Evolutionary conservation across 2,888 invertebrate species (phyloP), one percentile per base, ranked within the genome.

Genomic region (Didymodactylos carnosus): DNA sequence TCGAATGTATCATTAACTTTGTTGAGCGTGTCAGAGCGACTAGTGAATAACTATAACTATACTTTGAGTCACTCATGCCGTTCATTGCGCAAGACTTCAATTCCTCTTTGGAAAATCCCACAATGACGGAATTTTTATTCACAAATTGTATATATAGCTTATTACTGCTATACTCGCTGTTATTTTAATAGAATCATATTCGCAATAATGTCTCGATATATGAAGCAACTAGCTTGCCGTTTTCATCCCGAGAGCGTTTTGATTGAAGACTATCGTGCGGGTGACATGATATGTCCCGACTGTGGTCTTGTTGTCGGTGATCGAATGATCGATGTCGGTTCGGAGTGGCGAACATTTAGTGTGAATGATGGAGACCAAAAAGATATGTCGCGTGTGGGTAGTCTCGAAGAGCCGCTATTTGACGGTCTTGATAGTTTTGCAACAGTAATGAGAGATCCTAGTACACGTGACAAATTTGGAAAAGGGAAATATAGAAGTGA

Each of bases 251-350:
- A 94, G 83, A 91, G 94, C n/a, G 89, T 90, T 70, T 87, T 99
- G 72, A 91, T 99, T 79, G 98, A 99, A 84, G 98, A 99, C 84
- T 94, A 97, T 84, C 88, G 97, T 80, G 94, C 94, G 77, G 98
- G 98, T 43, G 98, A 99, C 86, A 91, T 94, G 88, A 94, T 99
- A 80, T 99, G 98, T 83, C 92, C 95, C 39, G 94, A 94, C 86
- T 99, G 98, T 86, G 98, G 98, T n/a, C 87, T 98, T 75, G 98
- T 99, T 71, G 97, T 99, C 35, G 98, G 98, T 19, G 98, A 99
- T 85, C 88, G 93, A 82, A 94, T 98, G 1, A 94, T 99, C 77
- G 98, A 99, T 85, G 98, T 99, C 19, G 95, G 98, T 43, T 95
- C 97, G 6, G 98, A 99, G 84, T 99, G 98, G 98, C 88, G 98